A percentile compares a stretch with the other conserved stretches of the same genome.
Conservation (phyloP, 2,888 invertebrate species). For the Stramonita haemastoma region DNA sequence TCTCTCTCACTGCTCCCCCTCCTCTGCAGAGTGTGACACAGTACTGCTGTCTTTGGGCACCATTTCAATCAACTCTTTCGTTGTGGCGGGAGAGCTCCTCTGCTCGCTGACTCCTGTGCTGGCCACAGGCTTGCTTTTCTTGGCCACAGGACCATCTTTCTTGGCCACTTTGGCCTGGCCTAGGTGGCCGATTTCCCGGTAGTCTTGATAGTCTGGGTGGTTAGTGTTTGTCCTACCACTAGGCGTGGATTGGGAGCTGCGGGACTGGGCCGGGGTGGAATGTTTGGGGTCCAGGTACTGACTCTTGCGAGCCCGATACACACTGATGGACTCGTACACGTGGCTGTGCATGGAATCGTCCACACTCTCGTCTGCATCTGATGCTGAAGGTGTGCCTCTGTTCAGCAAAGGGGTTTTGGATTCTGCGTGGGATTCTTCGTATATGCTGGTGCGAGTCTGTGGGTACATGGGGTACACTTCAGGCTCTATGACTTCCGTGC, state of each 20-base stretch:
- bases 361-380: conserved; percentile 50
- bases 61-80: conserved; percentile 17
- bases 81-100: neutral
- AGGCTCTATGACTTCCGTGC: conserved; percentile 63
- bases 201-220: conserved; percentile 47
- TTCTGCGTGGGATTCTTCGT: conserved; percentile 67
- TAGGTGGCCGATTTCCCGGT: conserved; percentile 46
- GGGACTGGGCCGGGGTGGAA: conserved; percentile 36
- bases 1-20: neutral
- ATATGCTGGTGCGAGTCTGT: conserved; percentile 49
- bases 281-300: conserved; percentile 44
- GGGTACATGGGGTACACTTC: conserved; percentile 61
- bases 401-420: conserved; percentile 68
- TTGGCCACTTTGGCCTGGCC: conserved; percentile 42
- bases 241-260: conserved; percentile 32
- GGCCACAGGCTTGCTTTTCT: conserved; percentile 67
- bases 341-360: conserved; percentile 48
- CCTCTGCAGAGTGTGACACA: neutral
- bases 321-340: conserved; percentile 44
- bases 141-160: conserved; percentile 45
- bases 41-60: neutral
- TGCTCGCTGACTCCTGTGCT: conserved; percentile 48
- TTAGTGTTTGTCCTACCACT: neutral
- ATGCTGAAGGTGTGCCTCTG: conserved; percentile 58
- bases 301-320: conserved; percentile 38